Base-by-base conservation (phyloP, 2,888 invertebrate species). In the Rhorus exstirpatorius region DNA sequence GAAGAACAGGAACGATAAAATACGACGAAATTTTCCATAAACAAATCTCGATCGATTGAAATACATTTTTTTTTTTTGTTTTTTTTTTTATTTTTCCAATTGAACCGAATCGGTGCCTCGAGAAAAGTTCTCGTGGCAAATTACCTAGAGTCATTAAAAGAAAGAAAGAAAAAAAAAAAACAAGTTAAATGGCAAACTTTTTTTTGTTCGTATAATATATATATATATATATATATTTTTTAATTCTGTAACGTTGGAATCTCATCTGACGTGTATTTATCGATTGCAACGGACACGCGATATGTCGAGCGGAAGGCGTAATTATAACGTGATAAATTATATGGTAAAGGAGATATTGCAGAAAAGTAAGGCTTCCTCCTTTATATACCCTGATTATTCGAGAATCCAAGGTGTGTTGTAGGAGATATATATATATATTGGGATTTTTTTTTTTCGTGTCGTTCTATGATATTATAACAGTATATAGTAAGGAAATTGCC, bases 261-360 rank as follows among this genome's bases (percentile, higher is more conserved):
- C 51, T 77, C 81, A 60, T 77, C 67, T 44, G 51, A 67, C 71
- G 19, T 65, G 71, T 77, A 72, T 61, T 81, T 81, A 77, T 71
- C 77, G 70, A 72, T 77, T 77, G 67, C 72, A 77, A 67, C 70
- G 65, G n/a, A 49, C 55, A 70, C 71, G 67, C 72, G 60, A 72
- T 72, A 72, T 53, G 61, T 72, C 77, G 72, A 77, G 77, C 81
- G 81, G 71, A 72, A 81, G 68, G 67, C 44, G 53, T 67, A 81
- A 81, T 81, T 81, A 81, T 77, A 81, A 77, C 81, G 44, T 24
- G 67, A 72, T 24, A 77, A 77, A 81, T 77, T 81, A 77, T 71
- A 81, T 72, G 81, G 77, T 70, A 72, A 60, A 61, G 60, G 31
- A 51, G 7, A 68, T 76, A 75, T 76, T 63, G 75, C 71, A 65